Evolutionary conservation across 2,888 invertebrate genomes (phyloP).

Genomic region (Chymomyza caudatula): DNA sequence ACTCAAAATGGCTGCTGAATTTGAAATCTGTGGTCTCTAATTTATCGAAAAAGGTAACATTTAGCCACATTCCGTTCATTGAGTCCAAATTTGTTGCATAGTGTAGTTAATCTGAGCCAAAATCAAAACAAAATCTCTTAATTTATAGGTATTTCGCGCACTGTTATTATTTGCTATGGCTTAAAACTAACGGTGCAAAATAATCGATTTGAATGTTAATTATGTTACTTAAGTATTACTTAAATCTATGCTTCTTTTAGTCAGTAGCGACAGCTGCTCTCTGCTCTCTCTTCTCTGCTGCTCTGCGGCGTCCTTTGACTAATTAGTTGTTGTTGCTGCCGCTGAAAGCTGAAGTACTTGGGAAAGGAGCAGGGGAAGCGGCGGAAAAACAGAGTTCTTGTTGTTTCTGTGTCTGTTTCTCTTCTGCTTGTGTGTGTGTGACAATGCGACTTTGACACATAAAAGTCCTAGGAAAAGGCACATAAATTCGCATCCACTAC

Average conservation of each 20-base stretch:
- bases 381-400: background rate
- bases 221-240: too few species aligned
- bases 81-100: too few species aligned
- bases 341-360: background rate
- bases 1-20: too few species aligned
- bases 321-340: conserved; percentile 8
- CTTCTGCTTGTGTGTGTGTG: conserved; percentile 5
- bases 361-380: background rate
- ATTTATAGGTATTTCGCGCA: too few species aligned
- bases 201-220: too few species aligned
- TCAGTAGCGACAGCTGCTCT: conserved; percentile 31
- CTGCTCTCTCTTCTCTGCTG: conserved; percentile 17
- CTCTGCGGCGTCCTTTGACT: conserved; percentile 37
- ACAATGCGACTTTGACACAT: conserved; percentile 23
- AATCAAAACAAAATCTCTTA: too few species aligned
- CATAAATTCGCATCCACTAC: background rate
- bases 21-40: too few species aligned
- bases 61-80: too few species aligned
- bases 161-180: too few species aligned
- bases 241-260: background rate
- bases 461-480: conserved; percentile 29
- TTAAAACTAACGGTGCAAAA: too few species aligned
- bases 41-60: too few species aligned
- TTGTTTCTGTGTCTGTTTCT: conserved; percentile 4
- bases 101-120: too few species aligned